These are phyloP conservation scores for Megaustenia siamemsis DNA, from an alignment of 2,888 invertebrate genomes.

Conservation along the genomic window DNA sequence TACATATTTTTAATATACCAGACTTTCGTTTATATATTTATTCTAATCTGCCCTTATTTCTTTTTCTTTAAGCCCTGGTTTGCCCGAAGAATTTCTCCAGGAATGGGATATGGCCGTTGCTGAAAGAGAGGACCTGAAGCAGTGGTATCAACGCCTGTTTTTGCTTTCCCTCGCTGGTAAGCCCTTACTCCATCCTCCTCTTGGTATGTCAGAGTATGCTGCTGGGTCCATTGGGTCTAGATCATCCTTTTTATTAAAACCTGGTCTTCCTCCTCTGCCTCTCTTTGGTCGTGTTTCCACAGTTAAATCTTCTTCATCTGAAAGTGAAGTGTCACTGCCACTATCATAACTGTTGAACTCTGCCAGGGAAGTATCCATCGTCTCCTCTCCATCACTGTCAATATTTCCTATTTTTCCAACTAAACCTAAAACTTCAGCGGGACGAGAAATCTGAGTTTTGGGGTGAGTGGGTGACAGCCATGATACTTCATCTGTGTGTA, in stretches of 20 bases:
- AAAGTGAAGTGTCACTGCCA: constrained; percentile 52
- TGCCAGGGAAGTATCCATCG: constrained; percentile 22
- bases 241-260: constrained; percentile 81
- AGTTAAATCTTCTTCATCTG: constrained; percentile 47
- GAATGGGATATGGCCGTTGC: constrained; percentile 95
- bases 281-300: not conserved
- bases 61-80: constrained; percentile 64
- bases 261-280: constrained; percentile 38
- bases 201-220: constrained; percentile 88
- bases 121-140: constrained; percentile 94
- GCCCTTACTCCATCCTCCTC: constrained; percentile 91
- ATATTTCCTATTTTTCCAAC: constrained; percentile 49
- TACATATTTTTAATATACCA: no score
- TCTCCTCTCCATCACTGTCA: constrained; percentile 47
- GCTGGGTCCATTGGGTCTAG: constrained; percentile 98
- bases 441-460: constrained; percentile 82
- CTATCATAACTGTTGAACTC: constrained; percentile 35
- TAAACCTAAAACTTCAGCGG: constrained; percentile 68
- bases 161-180: constrained; percentile 87
- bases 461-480: constrained; percentile 97
- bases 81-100: constrained; percentile 92
- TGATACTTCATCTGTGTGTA: constrained; percentile 92
- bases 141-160: constrained; percentile 93
- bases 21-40: no score
- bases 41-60: no score